A percentile compares a stretch with the other conserved stretches of the same genome.
Conservation (phyloP, 2,797 vertebrate genomes). For the Malacoraja senta region DNA sequence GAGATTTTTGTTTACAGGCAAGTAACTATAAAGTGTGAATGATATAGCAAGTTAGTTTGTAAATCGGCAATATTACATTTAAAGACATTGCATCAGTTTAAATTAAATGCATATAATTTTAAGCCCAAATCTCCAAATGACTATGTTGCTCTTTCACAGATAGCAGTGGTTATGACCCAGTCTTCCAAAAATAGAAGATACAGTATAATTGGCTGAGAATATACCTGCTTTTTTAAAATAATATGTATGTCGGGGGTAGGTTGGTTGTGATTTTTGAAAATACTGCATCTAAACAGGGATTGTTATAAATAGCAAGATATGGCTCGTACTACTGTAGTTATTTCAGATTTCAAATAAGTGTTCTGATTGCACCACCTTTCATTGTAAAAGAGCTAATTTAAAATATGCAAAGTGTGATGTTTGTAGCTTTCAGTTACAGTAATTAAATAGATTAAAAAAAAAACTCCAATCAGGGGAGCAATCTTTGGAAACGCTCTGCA, state of each 20-base stretch:
- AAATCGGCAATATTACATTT: neutral
- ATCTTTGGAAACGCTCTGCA: conserved; percentile 3
- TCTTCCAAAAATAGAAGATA: conserved; percentile 3
- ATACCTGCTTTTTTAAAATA: neutral
- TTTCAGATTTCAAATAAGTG: neutral
- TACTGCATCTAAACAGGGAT: neutral
- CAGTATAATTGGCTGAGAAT: neutral
- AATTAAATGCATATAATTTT: neutral
- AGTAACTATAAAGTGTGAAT: neutral
- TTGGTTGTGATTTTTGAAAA: conserved; percentile 5
- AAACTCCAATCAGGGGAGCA: neutral
- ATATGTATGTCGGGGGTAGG: neutral
- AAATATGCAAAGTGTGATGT: neutral
- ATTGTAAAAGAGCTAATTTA: neutral
- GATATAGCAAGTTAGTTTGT: neutral
- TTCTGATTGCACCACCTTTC: neutral
- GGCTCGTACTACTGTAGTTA: neutral
- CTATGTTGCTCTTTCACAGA: neutral
- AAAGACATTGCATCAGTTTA: conserved; percentile 5
- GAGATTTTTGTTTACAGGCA: neutral
- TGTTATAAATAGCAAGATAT: neutral
- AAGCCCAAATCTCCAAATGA: neutral
- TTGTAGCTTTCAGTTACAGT: neutral
- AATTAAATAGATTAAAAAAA: neutral
- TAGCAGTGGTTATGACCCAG: neutral